Evolutionary conservation across 2,888 invertebrate species (phyloP).

Genomic region (Morinoia aosen): DNA sequence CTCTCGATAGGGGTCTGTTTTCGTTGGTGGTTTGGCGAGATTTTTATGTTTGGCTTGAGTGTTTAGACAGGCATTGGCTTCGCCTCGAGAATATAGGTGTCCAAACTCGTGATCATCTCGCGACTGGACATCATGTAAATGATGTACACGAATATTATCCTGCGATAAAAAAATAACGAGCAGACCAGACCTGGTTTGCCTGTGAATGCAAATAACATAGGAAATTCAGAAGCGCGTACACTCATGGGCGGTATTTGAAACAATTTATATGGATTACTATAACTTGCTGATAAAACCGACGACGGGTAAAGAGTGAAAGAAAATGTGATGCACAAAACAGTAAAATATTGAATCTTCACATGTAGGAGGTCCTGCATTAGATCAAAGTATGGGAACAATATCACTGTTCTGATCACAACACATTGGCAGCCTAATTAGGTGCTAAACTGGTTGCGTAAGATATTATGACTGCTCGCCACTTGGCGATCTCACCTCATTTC

Average conservation of each 20-base stretch:
- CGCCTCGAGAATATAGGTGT: constrained; percentile 20
- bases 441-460: not conserved
- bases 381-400: not conserved
- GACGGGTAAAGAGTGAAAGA: not conserved
- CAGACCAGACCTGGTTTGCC: not conserved
- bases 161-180: not conserved
- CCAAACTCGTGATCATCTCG: constrained; percentile 43
- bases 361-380: not conserved
- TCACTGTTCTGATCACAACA: not conserved
- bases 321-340: not conserved
- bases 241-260: not conserved
- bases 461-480: not conserved
- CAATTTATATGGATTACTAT: not conserved
- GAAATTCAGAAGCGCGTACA: not conserved
- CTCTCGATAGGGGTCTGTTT: constrained; percentile 51
- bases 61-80: constrained; percentile 36
- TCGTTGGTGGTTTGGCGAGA: constrained; percentile 46
- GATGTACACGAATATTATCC: not conserved
- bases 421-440: not conserved
- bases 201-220: not conserved
- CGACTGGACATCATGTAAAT: constrained; percentile 7
- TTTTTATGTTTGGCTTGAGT: constrained; percentile 37
- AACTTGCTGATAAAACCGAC: not conserved
- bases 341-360: not conserved
- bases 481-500: not conserved